Base-by-base conservation (phyloP, 2,113 vertebrate species). In the Tautogolabrus adspersus region DNA sequence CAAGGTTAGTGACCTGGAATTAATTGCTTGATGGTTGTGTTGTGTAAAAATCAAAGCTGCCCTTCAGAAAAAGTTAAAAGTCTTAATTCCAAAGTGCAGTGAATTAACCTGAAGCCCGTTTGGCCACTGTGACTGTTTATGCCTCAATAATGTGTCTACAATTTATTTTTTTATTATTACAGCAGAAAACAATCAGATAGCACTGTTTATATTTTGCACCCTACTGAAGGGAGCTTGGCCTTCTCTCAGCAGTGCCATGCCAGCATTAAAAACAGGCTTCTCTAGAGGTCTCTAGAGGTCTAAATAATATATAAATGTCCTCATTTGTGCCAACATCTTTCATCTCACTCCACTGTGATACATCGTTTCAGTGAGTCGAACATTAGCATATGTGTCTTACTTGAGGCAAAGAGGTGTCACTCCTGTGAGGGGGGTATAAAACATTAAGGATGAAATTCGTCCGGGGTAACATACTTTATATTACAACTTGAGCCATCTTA, bases 1-100 rank as follows among this genome's bases (percentile, higher is more conserved):
- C 94, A 94, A 93, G 92, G 94, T 95, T 91, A 78, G 93, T 80
- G 57, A 62, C 47, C 46, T 54, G 30, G 1, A 22, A 64, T 16
- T 22, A 19, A 56, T 49, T 30, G 15, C 1, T 54, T 78, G 44
- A 1, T 6, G 22, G 12, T 34, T 65, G 22, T 15, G 15, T 16
- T 54, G 54, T 37, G 9, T 74, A 21, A 1, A n/a, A 49, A 68
- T 56, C 0, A 18, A 4, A 66, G 49, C 47, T 66, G 51, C 26
- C 8, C 3, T 10, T 37, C 16, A 42, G 21, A 22, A 58, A 54
- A 9, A 12, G 26, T 5, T 26, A 18, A 2, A 54, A 44, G 10
- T 54, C 11, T 54, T 72, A 37, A 10, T 55, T 22, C 6, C 34
- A 69, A 57, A 75, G 69, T 44, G 66, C 44, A 60, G n/a, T 58